phyloP scores from a whole-genome alignment of 2,888 invertebrate species.

The Leptinotarsa haldemani region DNA sequence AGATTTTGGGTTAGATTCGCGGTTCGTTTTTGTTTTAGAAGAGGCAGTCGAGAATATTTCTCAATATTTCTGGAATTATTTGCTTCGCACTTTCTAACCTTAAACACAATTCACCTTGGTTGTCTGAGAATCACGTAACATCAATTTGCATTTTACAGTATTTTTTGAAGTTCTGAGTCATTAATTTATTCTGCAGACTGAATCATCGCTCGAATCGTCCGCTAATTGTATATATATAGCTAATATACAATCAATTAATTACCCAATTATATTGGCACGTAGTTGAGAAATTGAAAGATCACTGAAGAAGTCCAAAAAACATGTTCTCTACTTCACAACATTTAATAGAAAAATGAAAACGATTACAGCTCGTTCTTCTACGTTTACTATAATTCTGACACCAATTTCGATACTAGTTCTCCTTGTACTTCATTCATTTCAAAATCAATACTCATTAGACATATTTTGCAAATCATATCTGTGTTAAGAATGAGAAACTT shows the following conservation, averaged over 20 bases:
- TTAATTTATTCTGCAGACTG: not conserved
- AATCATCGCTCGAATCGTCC: not conserved
- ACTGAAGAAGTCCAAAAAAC: not conserved
- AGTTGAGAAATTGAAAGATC: not conserved
- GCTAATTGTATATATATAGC: not conserved
- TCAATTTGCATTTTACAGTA: too few relatives aligned
- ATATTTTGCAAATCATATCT: not conserved
- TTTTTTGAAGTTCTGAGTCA: not conserved
- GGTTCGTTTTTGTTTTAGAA: too few relatives aligned
- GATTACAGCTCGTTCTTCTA: not conserved
- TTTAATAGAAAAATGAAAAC: not conserved
- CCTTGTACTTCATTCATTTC: slow-evolving; percentile 8
- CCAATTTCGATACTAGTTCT: slow-evolving; percentile 3
- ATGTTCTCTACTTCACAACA: not conserved
- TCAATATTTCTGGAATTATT: too few relatives aligned
- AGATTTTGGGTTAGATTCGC: too few relatives aligned
- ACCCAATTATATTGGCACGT: not conserved
- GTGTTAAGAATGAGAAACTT: not conserved
- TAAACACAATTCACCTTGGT: too few relatives aligned
- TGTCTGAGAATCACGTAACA: too few relatives aligned
- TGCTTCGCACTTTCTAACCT: too few relatives aligned
- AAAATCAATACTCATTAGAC: slow-evolving; percentile 1
- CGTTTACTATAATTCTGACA: slow-evolving; percentile 7
- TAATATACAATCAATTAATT: not conserved
- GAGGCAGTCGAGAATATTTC: too few relatives aligned